phyloP scores from a whole-genome alignment of 2,113 vertebrate genomes.

The Clarias macrocephalus region DNA sequence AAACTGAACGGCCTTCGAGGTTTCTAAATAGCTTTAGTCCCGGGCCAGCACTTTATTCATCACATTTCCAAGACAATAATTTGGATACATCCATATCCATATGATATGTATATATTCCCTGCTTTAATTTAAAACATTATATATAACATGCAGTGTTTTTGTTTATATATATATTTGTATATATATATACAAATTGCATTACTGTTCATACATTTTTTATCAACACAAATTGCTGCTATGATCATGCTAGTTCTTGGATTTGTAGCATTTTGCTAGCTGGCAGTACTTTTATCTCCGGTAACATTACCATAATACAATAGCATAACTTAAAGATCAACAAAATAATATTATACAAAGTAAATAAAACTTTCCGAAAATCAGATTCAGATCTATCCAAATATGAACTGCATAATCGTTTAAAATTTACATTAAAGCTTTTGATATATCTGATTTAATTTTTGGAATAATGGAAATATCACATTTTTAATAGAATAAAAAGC shows the following conservation, averaged over 20 bases:
- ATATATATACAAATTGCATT: neutral
- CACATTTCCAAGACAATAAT: neutral
- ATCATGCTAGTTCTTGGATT: neutral
- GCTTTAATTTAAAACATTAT: neutral
- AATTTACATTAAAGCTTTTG: no score
- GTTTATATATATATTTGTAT: neutral
- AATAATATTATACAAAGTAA: neutral
- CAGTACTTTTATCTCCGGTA: neutral
- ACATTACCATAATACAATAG: neutral
- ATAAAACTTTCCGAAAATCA: neutral
- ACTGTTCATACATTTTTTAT: neutral
- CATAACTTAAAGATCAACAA: neutral
- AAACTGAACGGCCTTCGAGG: slow-evolving; percentile 37
- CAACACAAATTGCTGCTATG: neutral
- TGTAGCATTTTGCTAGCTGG: neutral
- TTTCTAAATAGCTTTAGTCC: neutral
- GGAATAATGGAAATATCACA: neutral
- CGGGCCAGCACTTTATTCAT: slow-evolving; percentile 31
- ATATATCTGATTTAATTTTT: neutral
- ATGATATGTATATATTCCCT: no score
- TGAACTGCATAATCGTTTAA: neutral
- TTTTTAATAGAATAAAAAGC: neutral
- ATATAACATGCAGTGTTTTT: neutral
- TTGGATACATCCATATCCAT: no score
- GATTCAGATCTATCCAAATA: neutral